A percentile compares a stretch with the other conserved stretches of the same genome.
Evolutionary conservation across 2,888 invertebrate species (phyloP).

Genomic region (Campopleginae sp.): DNA sequence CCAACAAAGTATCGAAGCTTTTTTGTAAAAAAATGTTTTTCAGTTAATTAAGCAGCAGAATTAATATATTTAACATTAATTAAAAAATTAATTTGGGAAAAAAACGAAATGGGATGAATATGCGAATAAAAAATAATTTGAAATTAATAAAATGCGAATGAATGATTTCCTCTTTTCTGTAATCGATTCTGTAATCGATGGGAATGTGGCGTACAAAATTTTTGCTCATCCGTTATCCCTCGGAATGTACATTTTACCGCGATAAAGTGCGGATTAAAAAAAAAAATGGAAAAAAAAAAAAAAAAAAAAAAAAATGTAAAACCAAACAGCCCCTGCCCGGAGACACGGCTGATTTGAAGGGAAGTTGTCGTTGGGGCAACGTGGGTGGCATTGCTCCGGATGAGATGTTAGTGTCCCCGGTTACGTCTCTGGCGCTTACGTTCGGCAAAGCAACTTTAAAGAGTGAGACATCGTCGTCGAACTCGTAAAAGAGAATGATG

Average conservation of each 20-base stretch:
- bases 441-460: conserved; percentile 54
- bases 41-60: neutral
- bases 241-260: conserved; percentile 58
- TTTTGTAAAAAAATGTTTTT: neutral
- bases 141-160: conserved; percentile 16
- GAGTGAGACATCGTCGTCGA: conserved; percentile 61
- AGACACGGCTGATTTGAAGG: too few species aligned
- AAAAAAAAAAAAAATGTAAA: conserved; percentile 45
- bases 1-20: too few species aligned
- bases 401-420: conserved; percentile 43
- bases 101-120: neutral
- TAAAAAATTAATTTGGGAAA: neutral
- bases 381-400: conserved; percentile 30
- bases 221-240: conserved; percentile 64
- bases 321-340: too few species aligned
- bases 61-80: neutral
- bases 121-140: neutral
- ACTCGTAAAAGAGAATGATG: conserved; percentile 60
- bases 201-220: conserved; percentile 50
- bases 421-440: conserved; percentile 32
- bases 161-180: conserved; percentile 9
- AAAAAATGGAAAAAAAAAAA: conserved; percentile 43
- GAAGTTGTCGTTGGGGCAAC: conserved; percentile 54
- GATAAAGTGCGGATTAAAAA: conserved; percentile 59
- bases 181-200: conserved; percentile 53